Base-by-base conservation (phyloP, 2,113 vertebrate species). In the Lagopus muta region DNA sequence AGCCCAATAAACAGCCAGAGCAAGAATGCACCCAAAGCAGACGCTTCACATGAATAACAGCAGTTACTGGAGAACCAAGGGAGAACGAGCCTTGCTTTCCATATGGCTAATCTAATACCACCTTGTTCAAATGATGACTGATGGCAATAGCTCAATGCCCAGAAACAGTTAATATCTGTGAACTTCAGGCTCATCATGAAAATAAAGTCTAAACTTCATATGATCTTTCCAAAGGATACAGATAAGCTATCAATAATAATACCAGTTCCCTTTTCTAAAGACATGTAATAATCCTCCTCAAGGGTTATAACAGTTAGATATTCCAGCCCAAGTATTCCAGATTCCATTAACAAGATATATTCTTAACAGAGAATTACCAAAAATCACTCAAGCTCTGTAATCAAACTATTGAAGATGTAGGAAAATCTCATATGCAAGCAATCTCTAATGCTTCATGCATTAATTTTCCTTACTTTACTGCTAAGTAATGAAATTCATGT, bases 211-310 rank as follows among this genome's bases (percentile, higher is more conserved):
- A 82, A 58, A 62, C 66, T 76, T 89, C 43, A 40, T 45, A 89
- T n/a, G 58, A 64, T 91, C 42, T 82, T 87, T 85, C 25, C n/a
- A 88, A 70, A 92, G 43, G 54, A 61, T 25, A 87, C 40, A 87
- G 95, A 89, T 67, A 91, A 70, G 13, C 4, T 67, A 67, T 69
- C 55, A 54, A 5, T 36, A 81, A n/a, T 52, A 71, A 11, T 18
- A 86, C 32, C 38, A 73, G 32, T 15, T 88, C n/a, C 20, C 48
- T 77, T 91, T 50, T 89, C 55, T 1, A 1, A 89, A 76, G 67
- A 28, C 58, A 28, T 28, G 17, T 16, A 87, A 67, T 40, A 70
- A 34, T 13, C 24, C 81, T 79, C 79, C 60, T 50, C 64, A 92
- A 3, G 1, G 55, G 70, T 30, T 80, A 13, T 22, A 76, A 74